Base-by-base conservation (phyloP, 64 coral and sea anemone genomes). In the Acropora tenuis region DNA sequence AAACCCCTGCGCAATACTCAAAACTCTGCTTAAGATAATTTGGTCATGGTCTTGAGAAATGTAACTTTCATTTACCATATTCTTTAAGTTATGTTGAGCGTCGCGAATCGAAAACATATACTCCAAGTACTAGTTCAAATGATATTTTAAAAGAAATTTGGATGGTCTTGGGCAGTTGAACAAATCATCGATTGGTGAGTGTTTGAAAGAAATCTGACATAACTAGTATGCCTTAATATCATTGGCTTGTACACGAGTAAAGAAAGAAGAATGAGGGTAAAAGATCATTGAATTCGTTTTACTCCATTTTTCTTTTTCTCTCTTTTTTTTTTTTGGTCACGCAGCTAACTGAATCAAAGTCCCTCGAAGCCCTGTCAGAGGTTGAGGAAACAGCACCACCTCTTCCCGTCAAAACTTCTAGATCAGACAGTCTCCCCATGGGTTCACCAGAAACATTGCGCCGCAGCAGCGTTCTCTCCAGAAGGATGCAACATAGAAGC, bases 311-410 rank as follows among this genome's bases (percentile, higher is more conserved):
- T 7, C 0, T 55, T 5, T 55, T 55, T 5, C 10, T 55, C 6
- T 55, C 10, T 5, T 55, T 55, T 5, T 55, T 55, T 55, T 55
- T 55, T 5, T 55, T 55, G 10, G 30, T 30, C 30, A 30, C 0
- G 78, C 88, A 58, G 85, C 57, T 40, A 52, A 78, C 60, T 88
- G 92, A 45, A 73, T 65, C 44, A 83, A 79, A 84, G 30, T 97
- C 95, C 2, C 82, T 97, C 8, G 84, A 90, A 19, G 90, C 92
- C 42, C 46, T 97, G 43, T 80, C 86, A 74, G 95, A 97, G 80
- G 60, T 55, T 17, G 88, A 93, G 5, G 95, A 97, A 76, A 60
- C 77, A 18, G 83, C 85, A 5, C 86, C 88, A 9, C 82, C 95
- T 43, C 78, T 93, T 50, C 88, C 93, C 72, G 69, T 86, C 2